Evolutionary conservation across 1,140 invertebrate species (phyloP), one percentile per base, ranked within the genome.

Genomic region (Plectrocnemia conspersa): DNA sequence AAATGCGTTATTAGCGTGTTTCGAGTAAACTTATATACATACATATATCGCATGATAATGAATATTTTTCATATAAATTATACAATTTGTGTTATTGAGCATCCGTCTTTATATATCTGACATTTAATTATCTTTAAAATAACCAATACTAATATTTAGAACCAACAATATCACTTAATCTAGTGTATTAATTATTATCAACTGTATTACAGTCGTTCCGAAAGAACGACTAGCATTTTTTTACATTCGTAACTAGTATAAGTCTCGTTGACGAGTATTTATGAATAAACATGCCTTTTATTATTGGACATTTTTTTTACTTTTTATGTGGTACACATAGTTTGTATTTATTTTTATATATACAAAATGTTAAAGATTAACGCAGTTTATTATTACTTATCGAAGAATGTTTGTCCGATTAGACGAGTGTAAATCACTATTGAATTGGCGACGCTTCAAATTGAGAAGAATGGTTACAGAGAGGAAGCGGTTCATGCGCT

Each of bases 221-320:
- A 11, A 32, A 24, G 23, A 32, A 32, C 16, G n/a, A 47, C 13
- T 23, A 38, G 25, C 22, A 24, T 45, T 50, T 47, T 48, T 50
- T 50, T 50, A 50, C 47, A 50, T 50, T 50, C 47, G 40, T 50
- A 50, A 10, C 38, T 9, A 50, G 36, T 32, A 38, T 38, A 50
- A 50, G 24, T 38, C 38, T 13, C 27, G 23, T 24, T 19, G 18
- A 50, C 25, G 40, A 50, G 47, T 50, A 50, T 50, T 38, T 38
- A 50, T 50, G 40, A 50, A 24, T 33, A 38, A 38, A n/a, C n/a
- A 50, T 38, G 47, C 24, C 9, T 27, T 50, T 50, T 50, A 38
- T 38, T 38, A 38, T 7, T 15, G 6, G 7, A 9, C 19, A 32
- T 24, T 38, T 32, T 36, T 13, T 21, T 15, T 50, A 33, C 47